These are phyloP conservation scores for Cheiracanthium punctorium DNA, from an alignment of 2,888 invertebrate species.

Conservation along the genomic window DNA sequence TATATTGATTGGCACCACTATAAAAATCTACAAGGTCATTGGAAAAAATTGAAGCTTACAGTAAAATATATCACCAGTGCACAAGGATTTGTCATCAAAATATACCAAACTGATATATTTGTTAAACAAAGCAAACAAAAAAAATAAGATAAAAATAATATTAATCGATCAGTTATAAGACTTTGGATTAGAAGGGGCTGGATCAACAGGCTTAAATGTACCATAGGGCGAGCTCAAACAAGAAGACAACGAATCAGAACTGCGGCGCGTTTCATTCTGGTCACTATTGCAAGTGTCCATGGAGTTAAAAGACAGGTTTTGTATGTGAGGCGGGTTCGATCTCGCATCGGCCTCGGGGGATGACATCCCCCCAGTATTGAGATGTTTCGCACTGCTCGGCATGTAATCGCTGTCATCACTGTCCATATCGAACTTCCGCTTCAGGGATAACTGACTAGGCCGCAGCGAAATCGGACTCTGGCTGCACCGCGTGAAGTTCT, in stretches of 20 bases:
- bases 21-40: not conserved
- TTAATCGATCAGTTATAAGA: constrained; percentile 31
- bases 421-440: constrained; percentile 75
- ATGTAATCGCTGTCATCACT: constrained; percentile 62
- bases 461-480: constrained; percentile 91
- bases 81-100: not conserved
- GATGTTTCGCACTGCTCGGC: constrained; percentile 55
- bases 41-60: not conserved
- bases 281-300: constrained; percentile 72
- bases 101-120: not conserved
- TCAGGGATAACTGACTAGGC: constrained; percentile 82
- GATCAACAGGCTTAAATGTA: constrained; percentile 79
- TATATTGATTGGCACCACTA: not conserved
- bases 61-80: not conserved
- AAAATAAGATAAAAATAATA: not conserved
- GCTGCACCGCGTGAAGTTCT: constrained; percentile 86
- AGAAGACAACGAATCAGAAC: constrained; percentile 79
- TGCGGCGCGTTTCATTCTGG: constrained; percentile 78
- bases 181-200: constrained; percentile 60
- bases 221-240: constrained; percentile 80
- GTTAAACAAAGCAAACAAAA: not conserved
- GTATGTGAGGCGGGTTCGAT: constrained; percentile 43
- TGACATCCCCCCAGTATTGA: constrained; percentile 50
- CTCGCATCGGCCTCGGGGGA: constrained; percentile 38
- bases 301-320: constrained; percentile 71